Evolutionary conservation across 2,888 invertebrate species (phyloP).

Genomic region (Antheraea yamamai): DNA sequence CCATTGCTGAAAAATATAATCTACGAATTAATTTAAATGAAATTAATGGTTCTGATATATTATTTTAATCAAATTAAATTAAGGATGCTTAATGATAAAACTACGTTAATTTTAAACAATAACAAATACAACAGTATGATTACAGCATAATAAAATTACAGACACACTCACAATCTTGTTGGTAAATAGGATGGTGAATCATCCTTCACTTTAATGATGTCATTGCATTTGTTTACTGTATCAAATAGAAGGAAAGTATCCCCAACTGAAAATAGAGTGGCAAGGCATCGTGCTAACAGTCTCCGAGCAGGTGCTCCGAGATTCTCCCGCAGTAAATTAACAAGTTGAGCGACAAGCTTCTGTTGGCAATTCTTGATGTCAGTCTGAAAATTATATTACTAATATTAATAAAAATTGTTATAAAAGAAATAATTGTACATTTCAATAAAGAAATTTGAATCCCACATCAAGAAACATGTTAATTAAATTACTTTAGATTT

Average conservation of each 20-base stretch:
- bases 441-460: too few relatives aligned
- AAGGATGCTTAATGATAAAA: too few relatives aligned
- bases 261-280: constrained; percentile 97
- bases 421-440: background rate
- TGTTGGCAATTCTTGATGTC: constrained; percentile 98
- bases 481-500: too few relatives aligned
- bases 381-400: constrained; percentile 79
- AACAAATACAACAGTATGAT: background rate
- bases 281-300: constrained; percentile 94
- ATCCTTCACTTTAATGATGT: constrained; percentile 97
- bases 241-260: constrained; percentile 98
- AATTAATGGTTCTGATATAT: too few relatives aligned
- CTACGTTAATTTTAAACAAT: background rate
- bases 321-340: constrained; percentile 92
- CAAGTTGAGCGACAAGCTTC: constrained; percentile 96
- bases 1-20: too few relatives aligned
- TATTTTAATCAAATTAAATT: too few relatives aligned
- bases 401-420: background rate
- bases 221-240: constrained; percentile 98
- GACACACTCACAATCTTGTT: constrained; percentile 92
- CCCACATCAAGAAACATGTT: too few relatives aligned
- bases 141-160: constrained; percentile 6
- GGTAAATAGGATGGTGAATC: constrained; percentile 98
- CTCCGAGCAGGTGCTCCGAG: constrained; percentile 97
- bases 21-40: too few relatives aligned